phyloP scores from a whole-genome alignment of 2,797 vertebrate genomes.

The Rhinophrynus dorsalis region DNA sequence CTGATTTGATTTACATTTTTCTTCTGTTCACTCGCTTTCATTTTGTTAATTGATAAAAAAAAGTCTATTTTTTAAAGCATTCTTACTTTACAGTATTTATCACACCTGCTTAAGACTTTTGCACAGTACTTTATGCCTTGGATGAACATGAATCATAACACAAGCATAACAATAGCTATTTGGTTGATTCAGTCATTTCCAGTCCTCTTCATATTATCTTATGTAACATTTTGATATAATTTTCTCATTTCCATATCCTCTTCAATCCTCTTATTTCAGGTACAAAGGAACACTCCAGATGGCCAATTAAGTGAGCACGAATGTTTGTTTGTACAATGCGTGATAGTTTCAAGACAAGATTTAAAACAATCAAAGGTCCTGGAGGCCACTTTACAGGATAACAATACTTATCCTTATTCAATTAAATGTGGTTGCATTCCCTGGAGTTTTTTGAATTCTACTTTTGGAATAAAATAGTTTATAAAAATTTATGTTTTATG shows the following conservation, averaged over 20 bases:
- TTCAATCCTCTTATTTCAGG: background rate
- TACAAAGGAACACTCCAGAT: constrained; percentile 12
- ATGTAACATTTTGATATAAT: constrained; percentile 7
- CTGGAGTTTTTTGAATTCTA: too few relatives aligned
- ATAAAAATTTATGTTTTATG: too few relatives aligned
- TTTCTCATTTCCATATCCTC: background rate
- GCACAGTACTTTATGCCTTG: too few relatives aligned
- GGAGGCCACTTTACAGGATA: background rate
- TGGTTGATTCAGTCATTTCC: constrained; percentile 17
- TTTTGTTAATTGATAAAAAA: too few relatives aligned
- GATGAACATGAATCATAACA: too few relatives aligned
- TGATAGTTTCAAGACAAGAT: constrained; percentile 20
- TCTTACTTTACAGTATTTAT: too few relatives aligned
- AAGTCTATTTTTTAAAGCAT: too few relatives aligned
- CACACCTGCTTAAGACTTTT: too few relatives aligned
- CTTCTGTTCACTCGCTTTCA: too few relatives aligned
- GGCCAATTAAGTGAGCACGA: constrained; percentile 12
- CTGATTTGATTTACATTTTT: too few relatives aligned
- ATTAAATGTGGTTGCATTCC: background rate
- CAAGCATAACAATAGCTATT: constrained; percentile 5
- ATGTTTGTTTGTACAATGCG: constrained; percentile 6
- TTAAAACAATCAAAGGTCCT: background rate
- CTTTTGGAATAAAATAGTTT: too few relatives aligned
- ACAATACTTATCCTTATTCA: background rate
- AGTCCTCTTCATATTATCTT: constrained; percentile 14